Conservation (phyloP, 2,113 vertebrate species). For the Hippocampus mohnikei region DNA sequence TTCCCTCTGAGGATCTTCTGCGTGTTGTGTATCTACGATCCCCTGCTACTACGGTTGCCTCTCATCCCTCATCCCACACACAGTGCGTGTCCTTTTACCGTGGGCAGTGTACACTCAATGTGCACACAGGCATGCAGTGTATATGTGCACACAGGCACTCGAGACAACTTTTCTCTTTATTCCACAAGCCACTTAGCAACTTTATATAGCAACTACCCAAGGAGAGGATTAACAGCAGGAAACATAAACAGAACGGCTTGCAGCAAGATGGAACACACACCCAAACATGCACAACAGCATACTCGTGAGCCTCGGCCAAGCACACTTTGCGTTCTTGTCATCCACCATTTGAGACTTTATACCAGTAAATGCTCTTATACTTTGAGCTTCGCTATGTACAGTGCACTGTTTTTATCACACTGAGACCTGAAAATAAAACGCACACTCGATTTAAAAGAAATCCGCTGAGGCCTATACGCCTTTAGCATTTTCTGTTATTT, state of each 20-base stretch:
- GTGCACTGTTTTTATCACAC: constrained; percentile 39
- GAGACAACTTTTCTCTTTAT: constrained; percentile 59
- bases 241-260: constrained; percentile 54
- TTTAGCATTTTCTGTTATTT: constrained; percentile 26
- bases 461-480: constrained; percentile 24
- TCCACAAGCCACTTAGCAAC: constrained; percentile 68
- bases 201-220: constrained; percentile 70
- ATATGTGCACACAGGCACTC: constrained; percentile 56
- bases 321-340: constrained; percentile 18
- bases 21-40: constrained; percentile 48
- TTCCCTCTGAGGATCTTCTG: constrained; percentile 50
- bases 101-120: constrained; percentile 36
- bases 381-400: constrained; percentile 27
- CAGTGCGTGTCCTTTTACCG: constrained; percentile 52
- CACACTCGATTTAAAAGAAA: constrained; percentile 41
- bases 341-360: constrained; percentile 41
- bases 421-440: constrained; percentile 12
- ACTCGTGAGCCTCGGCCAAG: constrained; percentile 15
- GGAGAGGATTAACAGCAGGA: constrained; percentile 67
- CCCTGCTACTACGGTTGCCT: constrained; percentile 36
- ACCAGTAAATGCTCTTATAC: constrained; percentile 41
- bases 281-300: constrained; percentile 6
- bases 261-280: constrained; percentile 36
- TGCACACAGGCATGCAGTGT: background rate
- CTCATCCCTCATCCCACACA: constrained; percentile 59